phyloP scores from a whole-genome alignment of 2,113 vertebrate species.

The Clarias magur region DNA sequence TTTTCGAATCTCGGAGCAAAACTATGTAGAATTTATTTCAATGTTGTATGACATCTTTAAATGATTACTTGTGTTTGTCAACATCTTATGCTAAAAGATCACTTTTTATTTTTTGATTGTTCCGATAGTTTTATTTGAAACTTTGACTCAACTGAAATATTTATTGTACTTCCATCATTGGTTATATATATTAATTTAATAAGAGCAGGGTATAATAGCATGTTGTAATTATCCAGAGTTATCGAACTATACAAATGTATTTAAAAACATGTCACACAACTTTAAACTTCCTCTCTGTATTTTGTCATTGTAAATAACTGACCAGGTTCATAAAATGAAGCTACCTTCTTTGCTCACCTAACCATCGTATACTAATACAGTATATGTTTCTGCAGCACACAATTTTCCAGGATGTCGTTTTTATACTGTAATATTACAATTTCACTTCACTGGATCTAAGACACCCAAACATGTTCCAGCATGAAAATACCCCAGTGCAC shows the following conservation, averaged over 20 bases:
- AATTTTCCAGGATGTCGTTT: neutral
- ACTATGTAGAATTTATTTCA: neutral
- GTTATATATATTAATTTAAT: too few species aligned
- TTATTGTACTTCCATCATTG: neutral
- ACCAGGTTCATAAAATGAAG: neutral
- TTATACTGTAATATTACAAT: neutral
- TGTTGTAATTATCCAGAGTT: neutral
- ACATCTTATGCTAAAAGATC: neutral
- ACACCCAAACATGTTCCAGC: neutral
- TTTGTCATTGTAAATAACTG: neutral
- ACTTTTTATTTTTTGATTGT: neutral
- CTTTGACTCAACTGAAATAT: neutral
- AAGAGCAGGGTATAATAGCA: too few species aligned
- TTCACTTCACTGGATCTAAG: neutral
- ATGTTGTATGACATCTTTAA: too few species aligned
- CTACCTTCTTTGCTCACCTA: neutral
- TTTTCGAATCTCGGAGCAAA: neutral
- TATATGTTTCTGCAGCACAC: neutral
- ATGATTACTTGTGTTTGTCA: neutral
- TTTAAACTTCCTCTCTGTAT: neutral
- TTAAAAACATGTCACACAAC: neutral
- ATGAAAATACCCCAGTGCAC: neutral
- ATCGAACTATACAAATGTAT: neutral
- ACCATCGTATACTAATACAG: neutral
- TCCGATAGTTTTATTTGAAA: neutral